Conservation (phyloP, 2,797 vertebrate genomes). For the Pogonophryne albipinna region DNA sequence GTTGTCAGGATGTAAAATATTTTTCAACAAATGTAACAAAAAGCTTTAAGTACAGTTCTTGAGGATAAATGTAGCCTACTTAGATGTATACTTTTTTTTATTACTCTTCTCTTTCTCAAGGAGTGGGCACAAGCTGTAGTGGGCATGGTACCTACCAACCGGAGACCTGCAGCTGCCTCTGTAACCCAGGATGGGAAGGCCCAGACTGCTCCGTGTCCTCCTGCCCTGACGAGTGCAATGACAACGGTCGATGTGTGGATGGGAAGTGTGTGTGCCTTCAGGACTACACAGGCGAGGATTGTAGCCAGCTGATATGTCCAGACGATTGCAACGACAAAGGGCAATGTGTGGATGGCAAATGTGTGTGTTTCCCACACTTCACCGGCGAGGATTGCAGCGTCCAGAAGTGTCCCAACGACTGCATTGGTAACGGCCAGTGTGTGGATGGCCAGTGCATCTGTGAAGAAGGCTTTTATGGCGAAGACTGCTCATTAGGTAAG, state of each 20-base stretch:
- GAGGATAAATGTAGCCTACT: too few species aligned
- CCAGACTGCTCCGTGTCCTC: slow-evolving; percentile 84
- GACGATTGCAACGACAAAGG: slow-evolving; percentile 89
- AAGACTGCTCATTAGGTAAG: slow-evolving; percentile 87
- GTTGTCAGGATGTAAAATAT: too few species aligned
- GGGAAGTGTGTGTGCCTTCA: slow-evolving; percentile 86
- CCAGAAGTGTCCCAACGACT: slow-evolving; percentile 85
- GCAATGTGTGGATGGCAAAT: slow-evolving; percentile 85
- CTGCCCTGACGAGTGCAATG: slow-evolving; percentile 88
- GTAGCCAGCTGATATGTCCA: slow-evolving; percentile 84
- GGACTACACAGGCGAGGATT: slow-evolving; percentile 86
- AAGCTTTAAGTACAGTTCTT: too few species aligned
- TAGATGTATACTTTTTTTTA: background rate
- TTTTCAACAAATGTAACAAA: too few species aligned
- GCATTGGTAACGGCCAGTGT: slow-evolving; percentile 87
- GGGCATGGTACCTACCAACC: slow-evolving; percentile 85
- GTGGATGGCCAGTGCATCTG: slow-evolving; percentile 89
- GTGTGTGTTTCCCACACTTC: slow-evolving; percentile 87
- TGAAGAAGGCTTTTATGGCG: slow-evolving; percentile 86
- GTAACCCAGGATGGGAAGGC: slow-evolving; percentile 90
- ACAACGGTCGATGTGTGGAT: slow-evolving; percentile 86
- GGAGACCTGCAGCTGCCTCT: slow-evolving; percentile 86
- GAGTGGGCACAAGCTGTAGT: slow-evolving; percentile 83
- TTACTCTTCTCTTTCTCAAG: slow-evolving; percentile 55
- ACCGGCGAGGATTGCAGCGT: slow-evolving; percentile 86